Evolutionary conservation across 1,140 invertebrate species (phyloP).

Genomic region (Apolygus lucorum): DNA sequence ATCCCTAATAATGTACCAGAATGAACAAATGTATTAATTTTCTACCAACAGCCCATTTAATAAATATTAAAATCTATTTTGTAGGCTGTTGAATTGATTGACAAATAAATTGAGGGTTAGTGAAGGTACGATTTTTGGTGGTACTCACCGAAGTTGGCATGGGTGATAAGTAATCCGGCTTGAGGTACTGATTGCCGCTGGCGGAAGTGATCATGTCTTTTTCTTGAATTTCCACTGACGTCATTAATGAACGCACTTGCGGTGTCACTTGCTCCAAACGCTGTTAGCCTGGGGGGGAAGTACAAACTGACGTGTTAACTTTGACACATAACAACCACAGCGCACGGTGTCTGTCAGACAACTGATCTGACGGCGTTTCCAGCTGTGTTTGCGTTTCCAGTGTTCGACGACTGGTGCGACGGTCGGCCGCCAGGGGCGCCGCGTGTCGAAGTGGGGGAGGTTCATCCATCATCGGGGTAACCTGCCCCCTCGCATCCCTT

Average conservation of each 20-base stretch:
- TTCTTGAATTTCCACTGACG: constrained; percentile 20
- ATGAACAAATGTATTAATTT: no score
- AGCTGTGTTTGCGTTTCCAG: constrained; percentile 17
- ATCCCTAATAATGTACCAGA: no score
- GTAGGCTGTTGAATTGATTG: no score
- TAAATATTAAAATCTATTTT: no score
- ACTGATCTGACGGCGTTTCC: neutral
- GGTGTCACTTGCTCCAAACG: neutral
- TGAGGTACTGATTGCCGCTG: constrained; percentile 69
- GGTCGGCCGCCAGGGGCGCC: constrained; percentile 2
- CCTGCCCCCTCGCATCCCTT: neutral
- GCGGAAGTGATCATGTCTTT: constrained; percentile 33
- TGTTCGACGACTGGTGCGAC: neutral
- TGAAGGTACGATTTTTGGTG: no score
- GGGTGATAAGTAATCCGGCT: constrained; percentile 84
- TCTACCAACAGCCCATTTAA: no score
- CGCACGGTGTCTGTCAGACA: constrained; percentile 12
- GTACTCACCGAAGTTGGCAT: constrained; percentile 81
- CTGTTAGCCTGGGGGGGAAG: neutral
- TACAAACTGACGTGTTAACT: neutral
- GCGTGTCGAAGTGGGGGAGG: neutral
- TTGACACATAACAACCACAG: constrained; percentile 11
- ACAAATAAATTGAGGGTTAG: no score
- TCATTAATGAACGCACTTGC: neutral
- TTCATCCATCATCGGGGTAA: constrained; percentile 9